A percentile compares a stretch with the other conserved stretches of the same genome.
phyloP scores from a whole-genome alignment of 1,140 invertebrate species.

The Rhopalosiphum padi region DNA sequence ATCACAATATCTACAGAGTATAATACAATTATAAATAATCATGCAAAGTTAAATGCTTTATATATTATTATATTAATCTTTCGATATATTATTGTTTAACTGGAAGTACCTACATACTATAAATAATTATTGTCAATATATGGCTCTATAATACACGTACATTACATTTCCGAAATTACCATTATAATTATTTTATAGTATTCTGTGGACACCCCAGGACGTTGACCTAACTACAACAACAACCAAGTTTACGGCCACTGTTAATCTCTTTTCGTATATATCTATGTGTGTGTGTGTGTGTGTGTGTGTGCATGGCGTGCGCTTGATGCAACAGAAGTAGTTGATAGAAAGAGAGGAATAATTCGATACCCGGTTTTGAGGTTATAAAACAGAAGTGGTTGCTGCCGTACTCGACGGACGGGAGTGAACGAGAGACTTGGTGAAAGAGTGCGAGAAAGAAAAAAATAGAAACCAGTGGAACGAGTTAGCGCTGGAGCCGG shows the following conservation, averaged over 20 bases:
- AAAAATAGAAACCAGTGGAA: conserved; percentile 51
- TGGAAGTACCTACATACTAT: background rate
- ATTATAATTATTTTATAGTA: conserved; percentile 9
- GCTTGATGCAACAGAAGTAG: conserved; percentile 16
- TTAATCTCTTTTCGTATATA: conserved; percentile 1
- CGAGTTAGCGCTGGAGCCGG: conserved; percentile 30
- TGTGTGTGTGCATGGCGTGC: background rate
- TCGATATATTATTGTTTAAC: background rate
- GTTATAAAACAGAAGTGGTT: conserved; percentile 56
- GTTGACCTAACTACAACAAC: conserved; percentile 32
- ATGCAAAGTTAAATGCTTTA: conserved; percentile 1
- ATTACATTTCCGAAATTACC: background rate
- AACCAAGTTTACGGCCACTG: conserved; percentile 48
- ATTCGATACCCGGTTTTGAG: conserved; percentile 56
- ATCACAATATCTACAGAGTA: background rate
- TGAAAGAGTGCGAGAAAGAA: conserved; percentile 35
- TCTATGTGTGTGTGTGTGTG: background rate
- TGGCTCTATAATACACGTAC: background rate
- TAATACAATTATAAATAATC: background rate
- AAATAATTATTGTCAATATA: background rate
- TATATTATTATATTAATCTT: background rate
- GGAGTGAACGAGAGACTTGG: background rate
- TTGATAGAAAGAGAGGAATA: background rate
- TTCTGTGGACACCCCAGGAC: conserved; percentile 9
- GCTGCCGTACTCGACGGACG: conserved; percentile 5